Evolutionary conservation across 1,140 invertebrate genomes (phyloP), one percentile per base, ranked within the genome.

Genomic region (Hyles vespertilio): DNA sequence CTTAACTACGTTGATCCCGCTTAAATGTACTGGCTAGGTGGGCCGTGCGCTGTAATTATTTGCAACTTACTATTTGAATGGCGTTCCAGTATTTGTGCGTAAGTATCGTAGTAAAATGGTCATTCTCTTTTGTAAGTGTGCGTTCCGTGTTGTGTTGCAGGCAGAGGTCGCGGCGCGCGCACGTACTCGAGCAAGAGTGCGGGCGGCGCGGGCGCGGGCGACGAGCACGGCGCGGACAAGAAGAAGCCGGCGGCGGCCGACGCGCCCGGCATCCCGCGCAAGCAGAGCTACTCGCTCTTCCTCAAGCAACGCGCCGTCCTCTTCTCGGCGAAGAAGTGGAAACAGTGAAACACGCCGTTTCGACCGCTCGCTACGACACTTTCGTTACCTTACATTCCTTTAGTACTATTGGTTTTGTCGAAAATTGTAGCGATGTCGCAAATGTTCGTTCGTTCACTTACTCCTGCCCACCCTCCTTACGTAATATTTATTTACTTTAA

Each of bases 321-420:
- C 57, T 89, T 89, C 81, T 89, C 88, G 43, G 84, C 85, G 63
- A 89, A 87, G 84, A 89, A 89, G 80, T 89, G 88, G 88, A 89
- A 89, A 65, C 84, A 87, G 68, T 71, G 65, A 70, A 44, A 52
- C 7, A 22, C 33, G 53, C 55, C 36, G 51, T 51, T 48, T 32
- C 58, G 61, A 51, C 56, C n/a, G 11, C 36, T 6, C 56, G 58
- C 64, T 65, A 61, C 69, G 40, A 51, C 44, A 33, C 10, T 55
- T 58, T 44, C 36, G 12, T 34, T 46, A 7, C 22, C 22, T 46
- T 33, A 40, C 6, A 8, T 47, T 22, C 5, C 10, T 4, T 40
- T 40, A 40, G 36, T 40, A 5, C 8, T 52, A 40, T 52, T 40
- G 22, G 4, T 50, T 50, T 50, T 50, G 22, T 50, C 48, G 48